phyloP scores from a whole-genome alignment of 2,888 invertebrate species.

The Fissipunctia ypsillon region DNA sequence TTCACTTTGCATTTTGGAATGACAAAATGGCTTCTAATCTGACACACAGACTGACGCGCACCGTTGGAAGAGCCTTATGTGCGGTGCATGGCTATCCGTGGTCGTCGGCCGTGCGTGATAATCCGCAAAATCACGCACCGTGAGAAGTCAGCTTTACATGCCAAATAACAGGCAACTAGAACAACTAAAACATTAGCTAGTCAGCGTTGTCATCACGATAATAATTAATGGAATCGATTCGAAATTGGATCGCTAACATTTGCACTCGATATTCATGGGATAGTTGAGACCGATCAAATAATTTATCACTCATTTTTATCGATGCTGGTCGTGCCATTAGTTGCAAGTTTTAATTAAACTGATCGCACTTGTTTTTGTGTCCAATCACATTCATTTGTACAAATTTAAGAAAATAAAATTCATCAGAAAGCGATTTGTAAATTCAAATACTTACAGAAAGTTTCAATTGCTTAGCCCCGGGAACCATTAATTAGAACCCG shows the following conservation, averaged over 20 bases:
- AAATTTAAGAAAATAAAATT: conserved; percentile 19
- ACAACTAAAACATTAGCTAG: conserved; percentile 48
- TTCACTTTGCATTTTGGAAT: no score
- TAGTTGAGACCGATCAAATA: conserved; percentile 24
- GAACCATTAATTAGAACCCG: conserved; percentile 41
- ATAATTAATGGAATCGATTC: conserved; percentile 54
- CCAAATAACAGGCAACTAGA: conserved; percentile 41
- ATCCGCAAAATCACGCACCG: no score
- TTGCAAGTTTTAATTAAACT: conserved; percentile 24
- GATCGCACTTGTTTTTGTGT: neutral
- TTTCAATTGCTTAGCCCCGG: conserved; percentile 49
- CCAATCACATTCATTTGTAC: conserved; percentile 1
- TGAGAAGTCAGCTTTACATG: no score
- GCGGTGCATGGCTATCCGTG: no score
- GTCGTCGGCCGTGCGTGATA: no score
- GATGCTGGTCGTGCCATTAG: conserved; percentile 8
- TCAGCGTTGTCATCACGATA: conserved; percentile 41
- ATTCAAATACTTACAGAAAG: conserved; percentile 34
- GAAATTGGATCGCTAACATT: conserved; percentile 49
- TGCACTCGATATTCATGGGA: conserved; percentile 40
- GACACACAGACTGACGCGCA: no score
- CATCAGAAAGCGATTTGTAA: conserved; percentile 29
- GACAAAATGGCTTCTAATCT: no score
- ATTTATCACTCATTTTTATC: conserved; percentile 33
- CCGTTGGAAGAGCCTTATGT: no score